A percentile compares a stretch with the other conserved stretches of the same genome.
These are phyloP conservation scores for Melanerpes formicivorus DNA, from an alignment of 2,113 vertebrate species.

Conservation along the genomic window DNA sequence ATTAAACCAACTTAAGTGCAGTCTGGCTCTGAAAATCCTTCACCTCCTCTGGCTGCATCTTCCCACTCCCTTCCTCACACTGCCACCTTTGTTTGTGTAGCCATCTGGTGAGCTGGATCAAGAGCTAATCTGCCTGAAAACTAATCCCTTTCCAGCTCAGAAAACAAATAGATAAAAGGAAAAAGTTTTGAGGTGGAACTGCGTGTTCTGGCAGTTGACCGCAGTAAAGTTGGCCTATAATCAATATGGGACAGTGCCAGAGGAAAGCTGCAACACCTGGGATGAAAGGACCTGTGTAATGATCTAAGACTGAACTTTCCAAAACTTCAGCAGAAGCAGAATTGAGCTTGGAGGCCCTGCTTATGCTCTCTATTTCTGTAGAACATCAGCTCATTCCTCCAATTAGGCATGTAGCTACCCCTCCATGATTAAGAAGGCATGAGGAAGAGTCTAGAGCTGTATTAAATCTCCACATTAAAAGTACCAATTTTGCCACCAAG, in stretches of 20 bases:
- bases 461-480: neutral
- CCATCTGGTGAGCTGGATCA: constrained; percentile 51
- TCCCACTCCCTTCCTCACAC: neutral
- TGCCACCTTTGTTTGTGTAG: neutral
- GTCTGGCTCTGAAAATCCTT: neutral
- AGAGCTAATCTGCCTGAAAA: neutral
- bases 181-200: constrained; percentile 12
- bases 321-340: neutral
- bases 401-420: neutral
- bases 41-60: neutral
- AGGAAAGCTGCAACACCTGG: neutral
- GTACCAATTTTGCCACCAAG: neutral
- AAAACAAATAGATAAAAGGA: neutral
- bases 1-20: neutral
- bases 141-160: constrained; percentile 19
- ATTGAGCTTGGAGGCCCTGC: neutral
- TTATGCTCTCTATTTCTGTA: neutral
- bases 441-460: neutral
- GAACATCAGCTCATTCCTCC: neutral
- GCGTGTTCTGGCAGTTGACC: neutral
- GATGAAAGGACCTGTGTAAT: neutral
- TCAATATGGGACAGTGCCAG: neutral
- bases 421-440: accelerated
- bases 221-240: neutral
- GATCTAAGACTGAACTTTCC: neutral